These are phyloP conservation scores for Silvanus unidentatus DNA, from an alignment of 2,888 invertebrate genomes.

Conservation along the genomic window DNA sequence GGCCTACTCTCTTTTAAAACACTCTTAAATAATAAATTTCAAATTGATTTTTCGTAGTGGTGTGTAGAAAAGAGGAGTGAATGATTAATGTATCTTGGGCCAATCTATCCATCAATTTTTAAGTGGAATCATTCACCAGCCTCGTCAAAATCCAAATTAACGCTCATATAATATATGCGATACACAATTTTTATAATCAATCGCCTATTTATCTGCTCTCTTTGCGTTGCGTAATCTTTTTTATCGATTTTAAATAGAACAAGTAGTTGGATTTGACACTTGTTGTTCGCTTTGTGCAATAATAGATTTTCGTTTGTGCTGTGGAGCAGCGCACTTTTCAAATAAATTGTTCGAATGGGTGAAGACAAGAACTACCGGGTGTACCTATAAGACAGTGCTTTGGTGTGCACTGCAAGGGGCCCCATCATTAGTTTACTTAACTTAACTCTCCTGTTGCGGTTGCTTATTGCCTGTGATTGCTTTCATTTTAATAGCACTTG, in stretches of 20 bases:
- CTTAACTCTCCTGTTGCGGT: constrained; percentile 33
- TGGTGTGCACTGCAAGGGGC: constrained; percentile 33
- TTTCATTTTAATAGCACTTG: constrained; percentile 32
- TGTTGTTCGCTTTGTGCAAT: too few relatives aligned
- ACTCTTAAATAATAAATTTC: constrained; percentile 22
- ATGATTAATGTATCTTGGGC: constrained; percentile 40
- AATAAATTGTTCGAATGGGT: too few relatives aligned
- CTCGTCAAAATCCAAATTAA: not conserved
- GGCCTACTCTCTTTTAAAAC: too few relatives aligned
- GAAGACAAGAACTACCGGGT: constrained; percentile 37
- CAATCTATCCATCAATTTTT: constrained; percentile 40
- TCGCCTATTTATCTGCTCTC: too few relatives aligned
- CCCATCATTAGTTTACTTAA: constrained; percentile 40
- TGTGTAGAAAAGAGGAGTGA: too few relatives aligned
- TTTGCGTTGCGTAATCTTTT: too few relatives aligned
- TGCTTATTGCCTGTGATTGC: constrained; percentile 32
- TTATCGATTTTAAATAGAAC: too few relatives aligned
- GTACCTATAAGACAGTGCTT: constrained; percentile 30
- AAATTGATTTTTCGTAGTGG: constrained; percentile 44
- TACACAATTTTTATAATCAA: too few relatives aligned
- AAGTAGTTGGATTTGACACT: too few relatives aligned
- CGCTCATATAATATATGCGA: too few relatives aligned
- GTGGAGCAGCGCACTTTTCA: too few relatives aligned
- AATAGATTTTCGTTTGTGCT: too few relatives aligned
- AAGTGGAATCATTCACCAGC: constrained; percentile 37